Evolutionary conservation across 92 coral and sea anemone genomes (phyloP).

Genomic region (Montipora capitata): DNA sequence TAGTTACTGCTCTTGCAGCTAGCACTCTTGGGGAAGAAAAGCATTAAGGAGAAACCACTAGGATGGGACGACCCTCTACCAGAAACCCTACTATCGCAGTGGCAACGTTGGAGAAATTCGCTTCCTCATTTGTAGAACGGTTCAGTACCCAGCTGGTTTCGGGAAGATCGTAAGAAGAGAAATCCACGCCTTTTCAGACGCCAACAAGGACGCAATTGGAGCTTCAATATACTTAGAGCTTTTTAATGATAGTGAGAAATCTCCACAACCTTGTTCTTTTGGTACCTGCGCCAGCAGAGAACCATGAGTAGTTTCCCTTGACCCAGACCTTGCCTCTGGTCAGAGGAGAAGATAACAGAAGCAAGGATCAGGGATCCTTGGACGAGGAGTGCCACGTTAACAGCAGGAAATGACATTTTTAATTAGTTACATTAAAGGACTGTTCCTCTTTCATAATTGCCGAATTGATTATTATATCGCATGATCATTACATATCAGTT

Average conservation of each 20-base stretch:
- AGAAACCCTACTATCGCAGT: slow-evolving; percentile 30
- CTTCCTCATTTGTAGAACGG: slow-evolving; percentile 37
- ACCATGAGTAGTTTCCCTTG: neutral
- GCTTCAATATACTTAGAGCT: slow-evolving; percentile 45
- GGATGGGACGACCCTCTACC: slow-evolving; percentile 78
- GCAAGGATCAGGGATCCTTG: slow-evolving; percentile 7
- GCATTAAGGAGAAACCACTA: slow-evolving; percentile 11
- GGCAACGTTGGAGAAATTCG: slow-evolving; percentile 62
- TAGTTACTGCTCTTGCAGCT: slow-evolving; percentile 50
- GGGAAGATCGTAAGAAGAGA: slow-evolving; percentile 40
- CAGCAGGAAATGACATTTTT: neutral
- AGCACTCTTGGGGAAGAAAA: slow-evolving; percentile 48
- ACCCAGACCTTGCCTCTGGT: neutral
- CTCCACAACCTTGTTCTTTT: slow-evolving; percentile 21
- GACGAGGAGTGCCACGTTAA: neutral
- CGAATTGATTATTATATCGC: slow-evolving; percentile 9
- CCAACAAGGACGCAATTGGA: slow-evolving; percentile 69
- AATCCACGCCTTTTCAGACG: slow-evolving; percentile 71
- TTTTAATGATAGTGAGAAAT: slow-evolving; percentile 19
- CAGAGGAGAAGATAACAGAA: neutral
- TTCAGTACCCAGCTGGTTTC: slow-evolving; percentile 37
- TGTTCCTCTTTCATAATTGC: slow-evolving; percentile 7
- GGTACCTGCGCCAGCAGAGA: slow-evolving; percentile 10
- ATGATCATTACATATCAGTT: slow-evolving; percentile 5
- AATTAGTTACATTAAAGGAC: neutral